Percentiles rank a stretch among this genome's conserved stretches.
Conservation (phyloP, 2,888 invertebrate genomes). For the Atherix ibis region DNA sequence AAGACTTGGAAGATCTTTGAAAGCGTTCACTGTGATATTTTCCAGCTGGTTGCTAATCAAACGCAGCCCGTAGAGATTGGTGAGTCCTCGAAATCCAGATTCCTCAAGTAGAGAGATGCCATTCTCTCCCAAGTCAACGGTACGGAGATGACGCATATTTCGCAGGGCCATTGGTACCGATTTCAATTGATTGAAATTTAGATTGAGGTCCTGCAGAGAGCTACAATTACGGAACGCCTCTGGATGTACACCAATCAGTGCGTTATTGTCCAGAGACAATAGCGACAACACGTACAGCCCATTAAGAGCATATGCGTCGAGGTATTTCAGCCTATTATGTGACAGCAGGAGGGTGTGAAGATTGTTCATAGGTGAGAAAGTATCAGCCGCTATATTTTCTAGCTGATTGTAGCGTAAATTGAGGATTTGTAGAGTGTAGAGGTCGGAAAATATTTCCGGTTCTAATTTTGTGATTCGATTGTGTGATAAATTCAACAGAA, state of each 20-base stretch:
- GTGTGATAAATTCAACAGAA: constrained; percentile 70
- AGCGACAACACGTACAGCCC: constrained; percentile 75
- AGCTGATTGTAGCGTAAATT: constrained; percentile 73
- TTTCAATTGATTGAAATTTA: constrained; percentile 73
- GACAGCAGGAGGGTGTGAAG: constrained; percentile 76
- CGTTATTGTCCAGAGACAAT: constrained; percentile 73
- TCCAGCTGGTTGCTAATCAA: constrained; percentile 77
- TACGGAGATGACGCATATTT: constrained; percentile 71
- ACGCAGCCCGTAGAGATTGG: constrained; percentile 71
- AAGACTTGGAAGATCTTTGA: constrained; percentile 61
- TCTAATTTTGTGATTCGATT: constrained; percentile 70
- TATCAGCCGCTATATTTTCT: constrained; percentile 69
- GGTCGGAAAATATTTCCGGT: constrained; percentile 66
- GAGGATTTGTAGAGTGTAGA: constrained; percentile 72
- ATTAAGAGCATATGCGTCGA: constrained; percentile 75
- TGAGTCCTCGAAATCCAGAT: constrained; percentile 68
- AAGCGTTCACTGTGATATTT: constrained; percentile 64
- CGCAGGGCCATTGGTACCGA: constrained; percentile 65
- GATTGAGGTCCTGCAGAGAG: constrained; percentile 74
- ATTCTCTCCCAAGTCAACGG: constrained; percentile 85
- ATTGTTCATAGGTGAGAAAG: constrained; percentile 83
- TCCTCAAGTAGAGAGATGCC: constrained; percentile 65
- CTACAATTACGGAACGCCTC: constrained; percentile 85
- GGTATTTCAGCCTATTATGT: constrained; percentile 67
- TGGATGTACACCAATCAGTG: constrained; percentile 65